Base-by-base conservation (phyloP, 2,888 invertebrate species). In the Scaptomyza cyrtandrae region DNA sequence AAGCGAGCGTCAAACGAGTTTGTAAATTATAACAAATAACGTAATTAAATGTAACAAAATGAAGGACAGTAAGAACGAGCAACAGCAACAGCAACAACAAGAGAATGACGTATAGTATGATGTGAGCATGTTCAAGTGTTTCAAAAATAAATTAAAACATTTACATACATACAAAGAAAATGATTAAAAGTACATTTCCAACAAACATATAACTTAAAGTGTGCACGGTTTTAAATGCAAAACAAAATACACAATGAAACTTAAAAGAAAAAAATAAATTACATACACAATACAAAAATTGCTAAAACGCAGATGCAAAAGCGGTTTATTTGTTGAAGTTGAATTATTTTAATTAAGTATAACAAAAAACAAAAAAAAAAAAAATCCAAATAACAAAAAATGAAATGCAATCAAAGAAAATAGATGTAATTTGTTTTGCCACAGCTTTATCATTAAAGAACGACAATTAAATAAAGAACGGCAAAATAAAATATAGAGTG, bases 51-150 rank as follows among this genome's bases (percentile, higher is more conserved):
- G 86, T 74, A 81, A 78, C 56, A 69, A 73, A 71, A 37, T 31
- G 27, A 64, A 55, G 45, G 59, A 55, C 31, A 52, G 49, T 56
- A 41, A 68, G 37, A 59, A 52, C 54, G 45, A 48, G 48, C 61
- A 66, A 45, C 37, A 39, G 19, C 44, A 57, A 58, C 41, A 39
- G 19, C 44, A 57, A 58, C 41, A 65, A 16, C 27, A 63, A 56
- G n/a, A 66, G 45, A 24, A 71, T 46, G 35, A 63, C 50, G 35
- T 64, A 71, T 53, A 64, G 66, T 86, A 88, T 70, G 72, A 80
- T 79, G 88, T 77, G 88, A 88, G 88, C 86, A 86, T 88, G 80
- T 88, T 86, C 78, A 88, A 86, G 85, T 80, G 85, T 86, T 88
- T 86, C 88, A 86, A 82, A 86, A 82, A 71, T 78, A 73, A 65